A percentile compares a stretch with the other conserved stretches of the same genome.
Evolutionary conservation across 2,797 vertebrate species (phyloP).

Genomic region (Gallinago stenura): DNA sequence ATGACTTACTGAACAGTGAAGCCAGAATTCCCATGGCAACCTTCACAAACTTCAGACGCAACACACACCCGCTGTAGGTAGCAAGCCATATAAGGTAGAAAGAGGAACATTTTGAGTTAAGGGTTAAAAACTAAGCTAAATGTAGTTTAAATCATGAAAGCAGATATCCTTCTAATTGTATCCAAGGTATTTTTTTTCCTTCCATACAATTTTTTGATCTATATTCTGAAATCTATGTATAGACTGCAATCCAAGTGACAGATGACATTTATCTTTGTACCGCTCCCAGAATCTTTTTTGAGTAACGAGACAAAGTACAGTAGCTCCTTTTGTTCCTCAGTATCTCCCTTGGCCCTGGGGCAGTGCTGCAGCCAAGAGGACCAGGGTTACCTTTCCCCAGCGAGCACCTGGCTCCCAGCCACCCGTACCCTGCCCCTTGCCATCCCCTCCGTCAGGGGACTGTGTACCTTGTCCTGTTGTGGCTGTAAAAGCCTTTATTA

Average conservation of each 20-base stretch:
- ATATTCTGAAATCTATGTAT: neutral
- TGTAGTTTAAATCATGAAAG: neutral
- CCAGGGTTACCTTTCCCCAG: neutral
- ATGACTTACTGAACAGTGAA: neutral
- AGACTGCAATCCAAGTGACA: neutral
- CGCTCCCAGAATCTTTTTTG: neutral
- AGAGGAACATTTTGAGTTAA: neutral
- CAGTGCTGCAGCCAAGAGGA: accelerated
- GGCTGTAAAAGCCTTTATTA: neutral
- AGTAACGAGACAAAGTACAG: neutral
- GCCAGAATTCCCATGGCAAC: slow-evolving; percentile 34
- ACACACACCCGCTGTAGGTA: neutral
- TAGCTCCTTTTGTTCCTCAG: neutral
- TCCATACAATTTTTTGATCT: neutral
- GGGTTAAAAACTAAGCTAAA: slow-evolving; percentile 1
- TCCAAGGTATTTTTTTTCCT: neutral
- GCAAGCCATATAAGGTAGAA: neutral
- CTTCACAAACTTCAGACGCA: neutral
- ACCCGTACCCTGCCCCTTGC: neutral
- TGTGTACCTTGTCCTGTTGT: accelerated
- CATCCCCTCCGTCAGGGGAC: neutral
- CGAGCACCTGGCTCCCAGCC: accelerated
- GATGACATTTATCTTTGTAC: neutral
- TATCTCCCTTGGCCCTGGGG: neutral
- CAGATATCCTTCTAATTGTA: slow-evolving; percentile 6